Base-by-base conservation (phyloP, 1,140 invertebrate species). In the Ganaspis sp. region DNA sequence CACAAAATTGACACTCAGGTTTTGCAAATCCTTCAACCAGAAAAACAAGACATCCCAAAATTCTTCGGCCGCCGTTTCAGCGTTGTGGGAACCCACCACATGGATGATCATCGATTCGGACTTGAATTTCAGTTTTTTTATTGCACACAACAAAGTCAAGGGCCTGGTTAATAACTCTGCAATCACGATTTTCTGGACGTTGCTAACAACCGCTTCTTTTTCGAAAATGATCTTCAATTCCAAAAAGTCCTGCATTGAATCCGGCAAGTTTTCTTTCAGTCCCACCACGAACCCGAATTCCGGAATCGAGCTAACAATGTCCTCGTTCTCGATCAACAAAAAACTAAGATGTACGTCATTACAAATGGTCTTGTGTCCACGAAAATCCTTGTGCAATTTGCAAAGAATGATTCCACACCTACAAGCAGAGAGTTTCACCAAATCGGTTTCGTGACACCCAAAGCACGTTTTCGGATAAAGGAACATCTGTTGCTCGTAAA, bases 401-500 rank as follows among this genome's bases (percentile, higher is more conserved):
- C 58, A 64, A 15, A 64, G 23, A 29, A 15, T 3, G 8, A 34
- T n/a, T n/a, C 58, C 58, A 64, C 58, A 64, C 2, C 26, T 1
- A 29, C 58, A 64, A 8, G 5, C 5, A 4, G 11, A 29, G 1
- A 64, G 26, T 29, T 64, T 64, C 12, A 4, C 6, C 15, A 64
- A 64, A 29, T 64, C 58, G 15, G 12, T 15, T 26, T 64, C 58
- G 21, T 64, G 58, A 8, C 58, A 64, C 0, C 15, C 58, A 26
- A 64, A 64, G 29, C 58, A 64, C 0, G 58, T 29, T 29, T 64
- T 64, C 23, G 58, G 58, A 1, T 29, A 64, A 15, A 64, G 15
- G 23, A 64, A 64, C 58, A 64, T 64, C 8, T 64, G 58, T n/a
- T 64, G 58, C 11, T 64, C 23, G 15, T n/a, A 64, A 15, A 64